Percentiles rank a stretch among this genome's conserved stretches.
Conservation (phyloP, 2,113 vertebrate species). For the Chloropsis cyanopogon region DNA sequence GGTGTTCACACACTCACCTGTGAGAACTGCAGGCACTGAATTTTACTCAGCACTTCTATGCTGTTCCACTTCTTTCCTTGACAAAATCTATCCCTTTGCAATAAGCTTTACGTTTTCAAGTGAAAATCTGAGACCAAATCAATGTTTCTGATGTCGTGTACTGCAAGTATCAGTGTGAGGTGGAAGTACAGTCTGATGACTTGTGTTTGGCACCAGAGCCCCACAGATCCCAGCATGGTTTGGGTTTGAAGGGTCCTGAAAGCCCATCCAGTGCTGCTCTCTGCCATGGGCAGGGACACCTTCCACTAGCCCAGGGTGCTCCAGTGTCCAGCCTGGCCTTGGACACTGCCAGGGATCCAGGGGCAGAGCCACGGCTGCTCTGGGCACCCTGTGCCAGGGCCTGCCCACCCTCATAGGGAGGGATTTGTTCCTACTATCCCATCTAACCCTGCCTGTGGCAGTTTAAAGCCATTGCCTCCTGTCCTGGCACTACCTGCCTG, state of each 20-base stretch:
- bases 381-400: background rate
- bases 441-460: background rate
- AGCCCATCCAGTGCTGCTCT: too few relatives aligned
- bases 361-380: background rate
- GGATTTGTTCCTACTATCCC: fast-evolving
- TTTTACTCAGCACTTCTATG: background rate
- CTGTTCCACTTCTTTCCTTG: background rate
- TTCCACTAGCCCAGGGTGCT: fast-evolving
- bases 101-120: background rate
- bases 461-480: background rate
- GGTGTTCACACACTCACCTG: background rate
- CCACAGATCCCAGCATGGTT: background rate
- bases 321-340: background rate
- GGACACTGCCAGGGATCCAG: background rate
- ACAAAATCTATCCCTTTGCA: background rate
- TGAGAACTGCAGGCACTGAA: background rate
- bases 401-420: fast-evolving
- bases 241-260: background rate
- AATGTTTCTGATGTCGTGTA: background rate
- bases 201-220: background rate
- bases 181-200: background rate
- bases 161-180: background rate
- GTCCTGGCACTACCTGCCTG: background rate
- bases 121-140: background rate
- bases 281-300: background rate